phyloP scores from a whole-genome alignment of 1,140 invertebrate species.

The Tetranychus cinnabarinus region DNA sequence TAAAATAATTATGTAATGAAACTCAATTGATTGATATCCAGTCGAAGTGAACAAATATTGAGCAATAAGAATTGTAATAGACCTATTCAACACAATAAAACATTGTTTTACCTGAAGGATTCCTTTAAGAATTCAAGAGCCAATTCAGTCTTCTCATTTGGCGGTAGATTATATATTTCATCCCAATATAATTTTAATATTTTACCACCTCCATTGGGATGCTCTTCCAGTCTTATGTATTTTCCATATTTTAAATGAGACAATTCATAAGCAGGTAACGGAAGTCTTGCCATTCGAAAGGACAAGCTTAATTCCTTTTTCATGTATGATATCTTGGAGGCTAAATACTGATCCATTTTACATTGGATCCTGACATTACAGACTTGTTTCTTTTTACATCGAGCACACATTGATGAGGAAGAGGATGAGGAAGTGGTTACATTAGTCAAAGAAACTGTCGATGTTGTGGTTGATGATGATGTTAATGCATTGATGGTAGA shows the following conservation, averaged over 20 bases:
- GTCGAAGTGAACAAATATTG: no score
- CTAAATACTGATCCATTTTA: conserved; percentile 11
- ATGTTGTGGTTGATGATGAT: no score
- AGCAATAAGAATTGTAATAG: no score
- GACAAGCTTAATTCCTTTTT: conserved; percentile 10
- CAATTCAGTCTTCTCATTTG: conserved; percentile 49
- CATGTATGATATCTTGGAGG: conserved; percentile 4
- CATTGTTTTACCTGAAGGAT: conserved; percentile 9
- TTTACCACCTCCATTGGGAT: conserved; percentile 83
- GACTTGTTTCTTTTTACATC: conserved; percentile 1
- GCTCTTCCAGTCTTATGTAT: conserved; percentile 63
- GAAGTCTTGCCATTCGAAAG: conserved; percentile 12
- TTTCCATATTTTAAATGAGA: conserved; percentile 38
- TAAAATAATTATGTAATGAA: no score
- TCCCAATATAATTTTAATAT: conserved; percentile 79
- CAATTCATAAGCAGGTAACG: conserved; percentile 10
- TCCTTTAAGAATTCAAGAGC: conserved; percentile 70
- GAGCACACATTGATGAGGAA: background rate
- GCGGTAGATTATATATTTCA: conserved; percentile 52
- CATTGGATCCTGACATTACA: conserved; percentile 16
- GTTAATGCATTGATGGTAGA: no score
- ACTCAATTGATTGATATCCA: no score
- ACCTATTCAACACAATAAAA: no score
- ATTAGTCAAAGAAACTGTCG: background rate
- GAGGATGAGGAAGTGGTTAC: background rate